A percentile compares a stretch with the other conserved stretches of the same genome.
These are phyloP conservation scores for Megaptera novaeangliae DNA, from an alignment of 2,113 vertebrate genomes.

Conservation along the genomic window DNA sequence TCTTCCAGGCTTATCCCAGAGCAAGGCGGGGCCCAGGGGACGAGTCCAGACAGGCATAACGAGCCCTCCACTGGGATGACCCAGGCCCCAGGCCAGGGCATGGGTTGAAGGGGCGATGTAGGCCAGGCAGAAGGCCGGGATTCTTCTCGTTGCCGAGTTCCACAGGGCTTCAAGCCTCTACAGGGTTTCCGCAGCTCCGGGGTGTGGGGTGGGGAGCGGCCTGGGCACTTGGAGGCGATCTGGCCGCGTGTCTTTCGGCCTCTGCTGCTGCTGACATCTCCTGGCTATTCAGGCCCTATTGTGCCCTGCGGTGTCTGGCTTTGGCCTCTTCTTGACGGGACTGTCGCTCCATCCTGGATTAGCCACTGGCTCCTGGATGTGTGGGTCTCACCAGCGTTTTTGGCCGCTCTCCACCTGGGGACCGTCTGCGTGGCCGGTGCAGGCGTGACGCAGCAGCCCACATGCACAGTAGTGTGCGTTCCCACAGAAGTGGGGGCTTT, in stretches of 20 bases:
- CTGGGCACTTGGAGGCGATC: background rate
- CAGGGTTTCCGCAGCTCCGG: background rate
- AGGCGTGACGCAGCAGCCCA: too few relatives aligned
- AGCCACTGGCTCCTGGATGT: too few relatives aligned
- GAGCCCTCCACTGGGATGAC: background rate
- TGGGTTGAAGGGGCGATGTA: accelerated
- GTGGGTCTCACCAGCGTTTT: too few relatives aligned
- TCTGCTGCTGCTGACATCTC: background rate
- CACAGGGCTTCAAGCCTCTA: background rate
- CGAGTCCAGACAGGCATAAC: background rate
- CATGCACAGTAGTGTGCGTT: accelerated
- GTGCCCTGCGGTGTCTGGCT: too few relatives aligned
- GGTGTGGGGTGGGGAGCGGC: accelerated
- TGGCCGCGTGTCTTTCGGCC: accelerated
- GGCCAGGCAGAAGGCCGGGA: accelerated
- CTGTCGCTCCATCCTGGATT: too few relatives aligned
- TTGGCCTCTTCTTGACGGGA: too few relatives aligned
- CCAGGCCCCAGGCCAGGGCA: too few relatives aligned
- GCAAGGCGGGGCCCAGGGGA: background rate
- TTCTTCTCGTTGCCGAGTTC: background rate
- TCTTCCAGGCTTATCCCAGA: background rate
- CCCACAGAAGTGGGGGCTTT: accelerated
- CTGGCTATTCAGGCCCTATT: background rate
- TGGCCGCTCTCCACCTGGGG: too few relatives aligned
- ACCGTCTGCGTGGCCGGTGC: too few relatives aligned